Base-by-base conservation (phyloP, 1,140 invertebrate species). In the Brachionus rubens region DNA sequence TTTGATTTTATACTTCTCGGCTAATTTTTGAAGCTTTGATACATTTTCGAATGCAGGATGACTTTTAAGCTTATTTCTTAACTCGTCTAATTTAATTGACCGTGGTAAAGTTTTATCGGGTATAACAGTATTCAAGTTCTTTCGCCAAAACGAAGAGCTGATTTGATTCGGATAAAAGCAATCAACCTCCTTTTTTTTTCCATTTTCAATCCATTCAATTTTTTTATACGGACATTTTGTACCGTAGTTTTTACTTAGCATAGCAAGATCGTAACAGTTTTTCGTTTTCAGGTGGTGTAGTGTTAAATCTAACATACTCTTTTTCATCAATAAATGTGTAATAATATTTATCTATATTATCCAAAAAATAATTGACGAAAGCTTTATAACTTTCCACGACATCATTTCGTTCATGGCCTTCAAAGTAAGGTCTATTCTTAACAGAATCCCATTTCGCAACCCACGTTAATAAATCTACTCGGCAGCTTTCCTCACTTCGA, bases 151-250 rank as follows among this genome's bases (percentile, higher is more conserved):
- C 16, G 24, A 52, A 52, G 24, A 52, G 46, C n/a, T n/a, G n/a
- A n/a, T n/a, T n/a, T 24, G 16, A n/a, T 24, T 52, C 21, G 33
- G 33, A 52, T 5, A 52, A 52, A 52, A 52, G 24, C 48, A 52
- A 52, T 52, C 48, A 52, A 52, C 48, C 3, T n/a, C 16, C 16
- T n/a, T 21, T 10, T 52, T 24, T 52, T 52, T 52, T 52, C 48
- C n/a, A 52, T 52, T 24, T 24, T 52, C 48, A 52, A 52, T 52
- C 48, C 48, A 52, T 52, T 52, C 48, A 24, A 52, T 52, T 52
- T 52, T 52, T 52, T 52, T 19, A 52, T 52, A 52, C 9, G 19
- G 48, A 52, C 48, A 52, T 21, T 52, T 52, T 21, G 48, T 21
- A 24, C 48, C 48, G 7, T 21, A 9, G 9, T 19, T 52, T 19